These are phyloP conservation scores for Dascillus cervinus DNA, from an alignment of 2,888 invertebrate genomes.

Conservation along the genomic window DNA sequence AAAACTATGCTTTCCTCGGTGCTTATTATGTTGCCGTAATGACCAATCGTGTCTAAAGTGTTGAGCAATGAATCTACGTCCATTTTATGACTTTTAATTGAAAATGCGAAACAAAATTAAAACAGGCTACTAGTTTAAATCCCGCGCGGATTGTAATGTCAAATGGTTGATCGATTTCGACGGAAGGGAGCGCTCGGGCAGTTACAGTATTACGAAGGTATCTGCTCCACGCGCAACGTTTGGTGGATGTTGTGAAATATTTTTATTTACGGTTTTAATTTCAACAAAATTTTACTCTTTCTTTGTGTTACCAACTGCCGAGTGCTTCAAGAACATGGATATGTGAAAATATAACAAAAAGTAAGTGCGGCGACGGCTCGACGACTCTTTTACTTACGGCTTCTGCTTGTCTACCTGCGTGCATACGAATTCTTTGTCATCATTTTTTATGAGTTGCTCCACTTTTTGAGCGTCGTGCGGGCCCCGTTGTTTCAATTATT, in stretches of 20 bases:
- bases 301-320: slow-evolving; percentile 12
- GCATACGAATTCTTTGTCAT: slow-evolving; percentile 27
- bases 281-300: slow-evolving; percentile 14
- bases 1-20: slow-evolving; percentile 65
- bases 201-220: not conserved
- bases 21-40: slow-evolving; percentile 62
- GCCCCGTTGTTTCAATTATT: too few species aligned
- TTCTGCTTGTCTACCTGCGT: slow-evolving; percentile 14
- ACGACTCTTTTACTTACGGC: too few species aligned
- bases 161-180: not conserved
- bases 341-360: slow-evolving; percentile 24
- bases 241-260: slow-evolving; percentile 32
- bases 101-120: too few species aligned
- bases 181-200: not conserved
- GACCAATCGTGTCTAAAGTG: slow-evolving; percentile 48
- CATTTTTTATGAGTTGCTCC: slow-evolving; percentile 12
- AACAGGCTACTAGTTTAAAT: slow-evolving; percentile 14
- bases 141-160: slow-evolving; percentile 9
- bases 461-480: too few species aligned
- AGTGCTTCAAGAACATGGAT: slow-evolving; percentile 20
- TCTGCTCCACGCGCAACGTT: slow-evolving; percentile 25
- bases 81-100: slow-evolving; percentile 38
- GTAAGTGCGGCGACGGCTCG: slow-evolving; percentile 20
- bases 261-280: slow-evolving; percentile 19
- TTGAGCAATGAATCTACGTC: slow-evolving; percentile 47